These are phyloP conservation scores for Pyralis farinalis DNA, from an alignment of 2,888 invertebrate genomes.

Conservation along the genomic window DNA sequence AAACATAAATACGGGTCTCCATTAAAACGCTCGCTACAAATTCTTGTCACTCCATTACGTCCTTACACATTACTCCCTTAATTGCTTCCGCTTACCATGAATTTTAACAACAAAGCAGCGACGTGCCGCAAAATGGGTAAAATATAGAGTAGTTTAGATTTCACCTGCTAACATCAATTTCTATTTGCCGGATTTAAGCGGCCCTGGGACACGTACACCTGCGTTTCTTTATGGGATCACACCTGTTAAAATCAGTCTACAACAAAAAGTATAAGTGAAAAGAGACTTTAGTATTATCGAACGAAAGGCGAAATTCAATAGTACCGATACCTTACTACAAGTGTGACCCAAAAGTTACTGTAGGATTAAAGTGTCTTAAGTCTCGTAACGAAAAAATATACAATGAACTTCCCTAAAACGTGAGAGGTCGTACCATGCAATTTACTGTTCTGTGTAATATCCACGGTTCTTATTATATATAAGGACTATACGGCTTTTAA, in stretches of 20 bases:
- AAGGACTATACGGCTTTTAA: no score
- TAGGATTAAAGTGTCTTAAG: slow-evolving; percentile 8
- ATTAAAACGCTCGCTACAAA: slow-evolving; percentile 66
- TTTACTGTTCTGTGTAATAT: not conserved
- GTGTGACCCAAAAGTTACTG: slow-evolving; percentile 9
- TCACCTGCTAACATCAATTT: slow-evolving; percentile 66
- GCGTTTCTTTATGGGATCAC: slow-evolving; percentile 56
- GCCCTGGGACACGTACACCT: slow-evolving; percentile 55
- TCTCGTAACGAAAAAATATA: slow-evolving; percentile 2
- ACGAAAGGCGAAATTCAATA: slow-evolving; percentile 11
- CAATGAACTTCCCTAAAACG: slow-evolving; percentile 1
- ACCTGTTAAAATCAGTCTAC: slow-evolving; percentile 43
- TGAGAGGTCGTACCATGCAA: slow-evolving; percentile 2
- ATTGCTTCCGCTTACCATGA: slow-evolving; percentile 73
- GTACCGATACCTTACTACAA: slow-evolving; percentile 7
- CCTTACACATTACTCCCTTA: slow-evolving; percentile 70
- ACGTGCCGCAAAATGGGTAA: slow-evolving; percentile 60
- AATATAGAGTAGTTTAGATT: slow-evolving; percentile 67
- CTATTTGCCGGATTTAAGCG: slow-evolving; percentile 65
- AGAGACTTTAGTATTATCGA: slow-evolving; percentile 10
- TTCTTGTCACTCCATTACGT: slow-evolving; percentile 71
- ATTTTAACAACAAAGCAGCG: slow-evolving; percentile 70
- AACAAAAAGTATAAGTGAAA: slow-evolving; percentile 27
- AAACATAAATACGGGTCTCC: slow-evolving; percentile 60
- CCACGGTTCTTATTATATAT: no score